These are phyloP conservation scores for Poeciliopsis presidionis DNA, from an alignment of 2,797 vertebrate species.

Conservation along the genomic window DNA sequence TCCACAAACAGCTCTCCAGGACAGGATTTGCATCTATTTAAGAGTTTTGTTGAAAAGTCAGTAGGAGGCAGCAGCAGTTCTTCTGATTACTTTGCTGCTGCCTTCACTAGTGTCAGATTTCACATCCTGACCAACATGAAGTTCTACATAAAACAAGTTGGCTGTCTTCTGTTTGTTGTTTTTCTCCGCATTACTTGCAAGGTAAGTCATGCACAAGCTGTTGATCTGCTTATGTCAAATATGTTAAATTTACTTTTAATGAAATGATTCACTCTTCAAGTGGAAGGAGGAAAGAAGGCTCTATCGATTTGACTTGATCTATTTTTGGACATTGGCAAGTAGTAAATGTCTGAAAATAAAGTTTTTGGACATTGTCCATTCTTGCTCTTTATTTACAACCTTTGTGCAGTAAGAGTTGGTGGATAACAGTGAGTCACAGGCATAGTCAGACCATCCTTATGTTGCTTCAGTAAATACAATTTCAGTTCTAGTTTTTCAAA, in stretches of 20 bases:
- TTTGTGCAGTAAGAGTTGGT: not conserved
- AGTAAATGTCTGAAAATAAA: no score
- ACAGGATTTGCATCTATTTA: not conserved
- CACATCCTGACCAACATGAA: constrained; percentile 9
- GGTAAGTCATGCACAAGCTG: constrained; percentile 37
- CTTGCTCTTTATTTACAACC: not conserved
- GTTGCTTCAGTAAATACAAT: not conserved
- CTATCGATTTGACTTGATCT: not conserved
- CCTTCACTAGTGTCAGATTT: not conserved
- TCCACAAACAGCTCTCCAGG: not conserved
- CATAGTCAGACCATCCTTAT: no score
- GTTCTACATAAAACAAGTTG: not conserved
- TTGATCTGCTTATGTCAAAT: not conserved
- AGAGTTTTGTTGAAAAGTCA: not conserved
- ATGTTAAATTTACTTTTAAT: not conserved
- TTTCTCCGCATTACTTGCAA: constrained; percentile 5
- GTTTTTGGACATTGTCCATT: not conserved
- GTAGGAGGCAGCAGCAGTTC: not conserved
- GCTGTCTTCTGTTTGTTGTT: constrained; percentile 1
- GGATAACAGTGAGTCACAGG: not conserved
- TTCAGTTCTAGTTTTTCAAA: not conserved
- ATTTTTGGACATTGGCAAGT: not conserved
- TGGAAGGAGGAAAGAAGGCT: not conserved
- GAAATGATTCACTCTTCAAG: not conserved
- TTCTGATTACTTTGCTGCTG: not conserved